Base-by-base conservation (phyloP, 2,113 vertebrate species). In the Macrotus californicus region DNA sequence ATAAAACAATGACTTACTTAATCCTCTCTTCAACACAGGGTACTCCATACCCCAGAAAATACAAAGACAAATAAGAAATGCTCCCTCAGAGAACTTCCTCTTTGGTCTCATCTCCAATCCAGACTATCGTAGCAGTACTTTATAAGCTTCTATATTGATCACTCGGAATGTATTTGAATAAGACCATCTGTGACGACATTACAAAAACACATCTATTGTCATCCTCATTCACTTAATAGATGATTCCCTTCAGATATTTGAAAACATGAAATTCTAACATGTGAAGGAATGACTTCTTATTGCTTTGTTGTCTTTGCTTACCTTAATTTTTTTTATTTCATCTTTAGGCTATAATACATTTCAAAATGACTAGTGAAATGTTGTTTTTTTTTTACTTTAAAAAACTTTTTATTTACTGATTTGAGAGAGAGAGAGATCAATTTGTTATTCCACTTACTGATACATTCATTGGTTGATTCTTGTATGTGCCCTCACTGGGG, bases 221-320 rank as follows among this genome's bases (percentile, higher is more conserved):
- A n/a, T 82, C 90, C 86, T 70, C 86, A 95, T 91, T 96, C 94
- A 89, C 36, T 56, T 69, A 77, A 86, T 85, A 59, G 67, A 36
- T 83, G 89, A 91, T 89, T 92, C 13, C 36, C 77, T 66, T 96
- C 41, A 43, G 90, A 91, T 92, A 61, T 89, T 87, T 96, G 95
- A 59, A 95, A 97, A 96, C 87, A 91, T 8, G 21, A 79, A 75
- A 88, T 83, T 91, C n/a, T 21, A 91, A 46, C 89, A 50, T 43
- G 56, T 70, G 59, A 66, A 56, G 86, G 93, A 95, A 79, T 66
- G 56, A 16, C 72, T 75, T 77, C 56, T 31, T 22, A 48, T 48
- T 72, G 73, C 69, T 87, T 95, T 89, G 41, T 91, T 89, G 50
- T 85, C 48, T 83, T 87, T 80, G 50, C 59, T 61, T 83, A 69